Evolutionary conservation across 2,113 vertebrate genomes (phyloP).

Genomic region (Xiphophorus couchianus): DNA sequence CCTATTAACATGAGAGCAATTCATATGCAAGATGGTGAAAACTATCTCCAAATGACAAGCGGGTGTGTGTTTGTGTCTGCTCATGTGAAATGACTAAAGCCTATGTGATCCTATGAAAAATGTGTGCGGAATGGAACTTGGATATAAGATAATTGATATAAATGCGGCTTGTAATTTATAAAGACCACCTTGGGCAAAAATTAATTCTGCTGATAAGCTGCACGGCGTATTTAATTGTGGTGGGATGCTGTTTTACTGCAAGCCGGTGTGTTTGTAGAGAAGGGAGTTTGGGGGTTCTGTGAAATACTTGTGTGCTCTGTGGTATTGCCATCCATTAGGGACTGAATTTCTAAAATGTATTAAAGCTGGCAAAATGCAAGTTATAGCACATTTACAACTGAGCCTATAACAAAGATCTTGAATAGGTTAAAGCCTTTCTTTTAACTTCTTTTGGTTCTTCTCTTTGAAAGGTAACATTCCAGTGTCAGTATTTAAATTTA

Average conservation of each 20-base stretch:
- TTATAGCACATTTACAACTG: slow-evolving; percentile 56
- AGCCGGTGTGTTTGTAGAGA: slow-evolving; percentile 11
- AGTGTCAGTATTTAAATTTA: slow-evolving; percentile 56
- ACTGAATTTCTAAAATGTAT: slow-evolving; percentile 32
- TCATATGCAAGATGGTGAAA: slow-evolving; percentile 63
- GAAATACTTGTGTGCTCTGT: slow-evolving; percentile 13
- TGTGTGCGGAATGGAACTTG: slow-evolving; percentile 61
- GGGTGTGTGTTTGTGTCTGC: slow-evolving; percentile 14
- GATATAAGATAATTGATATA: slow-evolving; percentile 73
- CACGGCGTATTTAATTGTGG: slow-evolving; percentile 53
- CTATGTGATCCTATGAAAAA: slow-evolving; percentile 44
- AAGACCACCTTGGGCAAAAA: slow-evolving; percentile 63
- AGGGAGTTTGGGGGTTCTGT: slow-evolving; percentile 19
- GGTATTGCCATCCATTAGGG: slow-evolving; percentile 19
- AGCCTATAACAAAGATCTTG: slow-evolving; percentile 51
- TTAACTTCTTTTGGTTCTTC: slow-evolving; percentile 43
- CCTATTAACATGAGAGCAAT: slow-evolving; percentile 71
- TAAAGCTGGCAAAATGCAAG: slow-evolving; percentile 54
- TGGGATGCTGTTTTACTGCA: slow-evolving; percentile 8
- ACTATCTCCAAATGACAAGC: slow-evolving; percentile 59
- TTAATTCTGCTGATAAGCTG: slow-evolving; percentile 71
- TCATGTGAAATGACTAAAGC: slow-evolving; percentile 21
- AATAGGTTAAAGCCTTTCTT: slow-evolving; percentile 21
- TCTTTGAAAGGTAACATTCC: slow-evolving; percentile 37
- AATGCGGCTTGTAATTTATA: slow-evolving; percentile 66